Conservation (phyloP, 92 coral and sea anemone species). For the Parazoanthus swiftii region DNA sequence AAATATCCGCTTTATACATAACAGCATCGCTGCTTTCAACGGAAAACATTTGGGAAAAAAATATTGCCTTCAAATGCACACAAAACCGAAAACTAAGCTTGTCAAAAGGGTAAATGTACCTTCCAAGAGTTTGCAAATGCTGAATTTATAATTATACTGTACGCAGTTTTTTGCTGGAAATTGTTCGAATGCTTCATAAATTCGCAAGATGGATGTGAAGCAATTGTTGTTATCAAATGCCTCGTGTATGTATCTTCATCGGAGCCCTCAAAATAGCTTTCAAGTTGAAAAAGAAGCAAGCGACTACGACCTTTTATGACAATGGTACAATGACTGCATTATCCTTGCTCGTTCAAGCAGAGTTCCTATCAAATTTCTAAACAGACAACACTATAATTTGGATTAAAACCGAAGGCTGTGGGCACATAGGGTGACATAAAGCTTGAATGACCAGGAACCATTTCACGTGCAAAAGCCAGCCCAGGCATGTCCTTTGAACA, state of each 20-base stretch:
- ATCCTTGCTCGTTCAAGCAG: slow-evolving; percentile 24
- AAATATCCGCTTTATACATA: slow-evolving; percentile 15
- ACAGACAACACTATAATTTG: slow-evolving; percentile 30
- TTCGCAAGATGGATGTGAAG: background rate
- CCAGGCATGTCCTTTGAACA: slow-evolving; percentile 26
- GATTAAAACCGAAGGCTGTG: slow-evolving; percentile 19
- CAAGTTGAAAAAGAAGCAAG: background rate
- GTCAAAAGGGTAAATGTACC: background rate
- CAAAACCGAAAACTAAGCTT: background rate
- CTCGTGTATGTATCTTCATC: slow-evolving; percentile 28
- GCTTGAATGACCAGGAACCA: slow-evolving; percentile 26
- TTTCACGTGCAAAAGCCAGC: slow-evolving; percentile 18
- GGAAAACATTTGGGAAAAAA: background rate
- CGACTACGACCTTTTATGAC: background rate
- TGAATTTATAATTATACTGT: background rate
- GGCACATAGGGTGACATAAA: slow-evolving; percentile 13
- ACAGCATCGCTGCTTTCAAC: slow-evolving; percentile 5
- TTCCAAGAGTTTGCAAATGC: no score
- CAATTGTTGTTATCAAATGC: background rate
- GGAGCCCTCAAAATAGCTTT: background rate
- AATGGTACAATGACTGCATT: slow-evolving; percentile 16
- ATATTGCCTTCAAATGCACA: background rate
- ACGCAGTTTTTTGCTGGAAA: background rate
- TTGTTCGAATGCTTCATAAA: slow-evolving; percentile 22
- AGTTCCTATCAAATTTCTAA: slow-evolving; percentile 20